Conservation (phyloP, 64 coral and sea anemone species). For the Orbicella faveolata region DNA sequence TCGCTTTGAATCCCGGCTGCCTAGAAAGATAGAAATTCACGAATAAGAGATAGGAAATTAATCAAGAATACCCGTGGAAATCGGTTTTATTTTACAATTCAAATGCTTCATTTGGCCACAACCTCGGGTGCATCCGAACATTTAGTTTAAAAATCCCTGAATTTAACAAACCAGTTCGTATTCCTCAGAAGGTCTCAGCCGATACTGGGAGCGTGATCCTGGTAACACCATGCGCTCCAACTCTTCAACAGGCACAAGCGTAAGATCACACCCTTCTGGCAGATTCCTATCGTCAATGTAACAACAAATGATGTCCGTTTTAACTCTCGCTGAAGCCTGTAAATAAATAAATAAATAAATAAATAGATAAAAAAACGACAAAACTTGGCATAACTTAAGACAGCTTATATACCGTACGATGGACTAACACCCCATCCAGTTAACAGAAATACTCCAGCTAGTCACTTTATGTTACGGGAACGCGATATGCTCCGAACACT, state of each 20-base stretch:
- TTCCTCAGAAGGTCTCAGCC: not conserved
- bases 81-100: no score
- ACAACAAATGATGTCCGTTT: not conserved
- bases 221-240: not conserved
- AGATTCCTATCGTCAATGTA: conserved; percentile 1
- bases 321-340: not conserved
- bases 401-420: not conserved
- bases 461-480: no score
- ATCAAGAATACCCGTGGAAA: no score
- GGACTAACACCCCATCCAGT: not conserved
- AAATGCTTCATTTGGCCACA: no score
- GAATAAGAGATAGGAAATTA: not conserved
- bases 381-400: not conserved
- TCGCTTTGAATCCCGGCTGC: not conserved
- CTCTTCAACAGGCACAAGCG: not conserved
- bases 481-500: no score
- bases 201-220: not conserved
- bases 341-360: not conserved
- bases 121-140: no score
- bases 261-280: not conserved
- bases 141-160: not conserved
- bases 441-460: not conserved
- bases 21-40: no score
- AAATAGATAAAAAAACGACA: not conserved
- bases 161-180: not conserved